phyloP scores from a whole-genome alignment of 2,797 vertebrate genomes.

The Alfaro cultratus region DNA sequence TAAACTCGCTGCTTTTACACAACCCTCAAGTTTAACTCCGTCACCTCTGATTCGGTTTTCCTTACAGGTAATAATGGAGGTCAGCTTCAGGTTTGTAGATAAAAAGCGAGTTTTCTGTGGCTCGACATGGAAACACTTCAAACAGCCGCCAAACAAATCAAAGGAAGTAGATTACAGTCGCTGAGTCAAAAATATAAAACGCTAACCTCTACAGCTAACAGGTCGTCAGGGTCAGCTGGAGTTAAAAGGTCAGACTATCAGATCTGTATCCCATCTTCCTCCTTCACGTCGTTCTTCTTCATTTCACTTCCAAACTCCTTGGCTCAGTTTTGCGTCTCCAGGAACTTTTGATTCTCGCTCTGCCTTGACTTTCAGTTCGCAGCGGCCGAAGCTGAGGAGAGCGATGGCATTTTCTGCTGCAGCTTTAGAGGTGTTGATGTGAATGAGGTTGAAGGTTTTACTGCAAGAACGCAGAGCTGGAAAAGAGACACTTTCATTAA shows the following conservation, averaged over 20 bases:
- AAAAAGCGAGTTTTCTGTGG: constrained; percentile 21
- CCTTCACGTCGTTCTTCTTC: constrained; percentile 15
- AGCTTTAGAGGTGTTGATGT: constrained; percentile 32
- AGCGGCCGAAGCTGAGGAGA: not conserved
- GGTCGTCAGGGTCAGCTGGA: not conserved
- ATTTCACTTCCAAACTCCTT: constrained; percentile 9
- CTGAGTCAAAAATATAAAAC: constrained; percentile 8
- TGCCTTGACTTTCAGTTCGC: constrained; percentile 10
- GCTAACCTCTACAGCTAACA: not conserved
- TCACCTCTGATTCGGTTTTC: not conserved
- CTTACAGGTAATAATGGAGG: constrained; percentile 43
- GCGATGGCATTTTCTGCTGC: constrained; percentile 16
- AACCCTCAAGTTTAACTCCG: constrained; percentile 8
- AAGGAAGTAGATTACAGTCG: constrained; percentile 33
- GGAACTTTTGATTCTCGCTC: not conserved
- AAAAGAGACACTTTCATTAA: not conserved
- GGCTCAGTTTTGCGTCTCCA: not conserved
- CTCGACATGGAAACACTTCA: constrained; percentile 38
- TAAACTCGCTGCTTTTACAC: constrained; percentile 18
- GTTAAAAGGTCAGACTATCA: constrained; percentile 8
- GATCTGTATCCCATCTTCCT: constrained; percentile 7
- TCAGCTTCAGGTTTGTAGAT: constrained; percentile 34
- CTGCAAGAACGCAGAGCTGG: not conserved
- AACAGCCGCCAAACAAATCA: constrained; percentile 16
- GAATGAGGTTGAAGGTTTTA: constrained; percentile 9